Evolutionary conservation across 2,888 invertebrate species (phyloP).

Genomic region (Lathronympha strigana): DNA sequence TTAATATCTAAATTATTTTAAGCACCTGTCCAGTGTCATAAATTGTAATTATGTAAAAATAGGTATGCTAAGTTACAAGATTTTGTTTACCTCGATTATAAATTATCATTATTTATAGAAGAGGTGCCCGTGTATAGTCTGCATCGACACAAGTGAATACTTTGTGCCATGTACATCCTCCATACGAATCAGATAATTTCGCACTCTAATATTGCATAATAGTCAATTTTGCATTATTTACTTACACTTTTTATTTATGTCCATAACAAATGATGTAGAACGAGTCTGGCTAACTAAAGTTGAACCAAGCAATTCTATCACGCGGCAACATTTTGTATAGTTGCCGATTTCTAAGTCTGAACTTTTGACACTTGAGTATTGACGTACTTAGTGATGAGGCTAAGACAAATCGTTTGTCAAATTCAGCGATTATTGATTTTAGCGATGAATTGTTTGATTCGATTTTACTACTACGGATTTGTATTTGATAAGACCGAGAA

Average conservation of each 20-base stretch:
- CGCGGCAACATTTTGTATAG: background rate
- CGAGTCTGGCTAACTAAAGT: background rate
- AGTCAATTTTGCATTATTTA: background rate
- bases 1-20: slow-evolving; percentile 49
- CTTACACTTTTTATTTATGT: slow-evolving; percentile 2
- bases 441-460: no score
- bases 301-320: background rate
- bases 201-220: slow-evolving; percentile 3
- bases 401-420: no score
- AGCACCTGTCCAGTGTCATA: slow-evolving; percentile 77
- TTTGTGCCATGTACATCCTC: slow-evolving; percentile 70
- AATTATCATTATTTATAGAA: slow-evolving; percentile 32
- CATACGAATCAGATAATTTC: slow-evolving; percentile 4
- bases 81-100: slow-evolving; percentile 48
- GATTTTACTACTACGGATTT: no score
- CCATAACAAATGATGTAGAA: background rate
- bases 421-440: no score
- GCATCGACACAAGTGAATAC: slow-evolving; percentile 74
- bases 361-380: no score
- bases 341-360: no score
- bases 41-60: slow-evolving; percentile 52
- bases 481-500: no score
- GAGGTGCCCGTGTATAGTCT: slow-evolving; percentile 40
- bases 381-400: no score
- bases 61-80: slow-evolving; percentile 38